Base-by-base conservation (phyloP, 1,140 invertebrate genomes). In the Conus betulinus region DNA sequence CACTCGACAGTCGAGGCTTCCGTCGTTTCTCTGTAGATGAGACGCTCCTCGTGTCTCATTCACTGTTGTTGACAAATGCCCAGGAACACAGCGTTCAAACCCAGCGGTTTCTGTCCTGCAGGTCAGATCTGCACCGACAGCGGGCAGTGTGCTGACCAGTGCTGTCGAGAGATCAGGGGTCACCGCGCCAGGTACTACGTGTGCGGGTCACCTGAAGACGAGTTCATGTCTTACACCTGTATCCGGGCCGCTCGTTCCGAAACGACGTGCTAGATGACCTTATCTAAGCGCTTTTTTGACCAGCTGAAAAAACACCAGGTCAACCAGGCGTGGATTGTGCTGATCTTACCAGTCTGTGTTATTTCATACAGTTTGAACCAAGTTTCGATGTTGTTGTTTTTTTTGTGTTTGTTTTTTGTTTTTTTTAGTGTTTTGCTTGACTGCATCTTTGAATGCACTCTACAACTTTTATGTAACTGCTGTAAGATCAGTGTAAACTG, bases 261-360 rank as follows among this genome's bases (percentile, higher is more conserved):
- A 87, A 87, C 57, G 85, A 87, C 85, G 85, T 87, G n/a, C 85
- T 87, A 23, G 85, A 87, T 53, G 15, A 87, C 71, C 71, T 87
- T 13, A n/a, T 87, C 23, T 87, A 87, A 71, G 20, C 55, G 57
- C 27, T n/a, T 53, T 53, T 60, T 23, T n/a, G 51, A 87, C 23
- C 0, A 27, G 51, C 27, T 55, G 67, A 8, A 17, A 13, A 60
- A 17, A 85, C 13, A n/a, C 84, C 17, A 23, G n/a, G 23, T 52
- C 5, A 82, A 27, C 27, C 5, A 6, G 6, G 8, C 25, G 1
- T 20, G 10, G 27, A 79, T 15, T 11, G 57, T 11, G 57, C 4
- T 60, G 57, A 60, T 11, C 57, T 60, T 60, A 11, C 15, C 15
- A 60, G 57, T 60, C 23, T 71, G 67, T 71, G 17, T 71, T 20